Evolutionary conservation across 2,797 vertebrate genomes (phyloP).

Genomic region (Catamblyrhynchus diadema): DNA sequence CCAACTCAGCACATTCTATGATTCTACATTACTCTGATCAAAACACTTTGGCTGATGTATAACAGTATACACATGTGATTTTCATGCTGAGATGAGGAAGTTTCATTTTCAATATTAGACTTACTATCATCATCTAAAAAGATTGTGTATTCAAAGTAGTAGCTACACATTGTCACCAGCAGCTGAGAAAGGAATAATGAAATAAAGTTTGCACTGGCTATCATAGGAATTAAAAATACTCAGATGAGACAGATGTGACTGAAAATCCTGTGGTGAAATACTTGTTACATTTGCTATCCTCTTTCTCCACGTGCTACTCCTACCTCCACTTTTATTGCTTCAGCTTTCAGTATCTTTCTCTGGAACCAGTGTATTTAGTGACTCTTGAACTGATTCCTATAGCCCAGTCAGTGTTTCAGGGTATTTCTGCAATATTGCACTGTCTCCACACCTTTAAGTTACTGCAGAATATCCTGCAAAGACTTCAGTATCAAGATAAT

Average conservation of each 20-base stretch:
- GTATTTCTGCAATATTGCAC: neutral
- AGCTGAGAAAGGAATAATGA: neutral
- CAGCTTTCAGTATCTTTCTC: neutral
- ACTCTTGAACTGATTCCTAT: neutral
- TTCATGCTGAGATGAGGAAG: neutral
- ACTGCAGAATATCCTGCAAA: neutral
- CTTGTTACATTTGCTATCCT: rapidly evolving
- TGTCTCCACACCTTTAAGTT: neutral
- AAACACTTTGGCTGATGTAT: neutral
- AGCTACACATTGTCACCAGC: neutral
- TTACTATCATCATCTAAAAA: neutral
- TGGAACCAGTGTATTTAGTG: neutral
- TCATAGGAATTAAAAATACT: neutral
- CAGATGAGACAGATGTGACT: neutral
- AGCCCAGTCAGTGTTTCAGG: neutral
- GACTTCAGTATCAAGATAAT: neutral
- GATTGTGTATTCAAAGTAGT: neutral
- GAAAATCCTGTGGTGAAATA: neutral
- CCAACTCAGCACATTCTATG: neutral
- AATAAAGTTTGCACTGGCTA: neutral
- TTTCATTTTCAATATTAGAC: neutral
- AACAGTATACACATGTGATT: neutral
- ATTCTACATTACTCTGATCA: neutral
- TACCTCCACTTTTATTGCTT: neutral
- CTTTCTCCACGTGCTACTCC: neutral